These are phyloP conservation scores for Anaspis maculata DNA, from an alignment of 2,888 invertebrate species.

Conservation along the genomic window DNA sequence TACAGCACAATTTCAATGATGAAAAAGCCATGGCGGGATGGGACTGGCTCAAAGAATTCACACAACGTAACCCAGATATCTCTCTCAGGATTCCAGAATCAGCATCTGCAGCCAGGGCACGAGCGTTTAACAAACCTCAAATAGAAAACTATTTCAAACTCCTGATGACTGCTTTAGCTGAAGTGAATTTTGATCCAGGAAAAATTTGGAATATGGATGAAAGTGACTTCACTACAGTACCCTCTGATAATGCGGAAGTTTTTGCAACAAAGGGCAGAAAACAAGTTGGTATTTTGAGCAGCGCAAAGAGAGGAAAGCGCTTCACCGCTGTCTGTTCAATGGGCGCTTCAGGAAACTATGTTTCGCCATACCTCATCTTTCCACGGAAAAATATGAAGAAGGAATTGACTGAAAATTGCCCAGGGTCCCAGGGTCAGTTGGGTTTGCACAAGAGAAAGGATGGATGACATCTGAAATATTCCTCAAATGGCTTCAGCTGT, in stretches of 20 bases:
- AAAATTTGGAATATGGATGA: slow-evolving; percentile 8
- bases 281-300: slow-evolving; percentile 4
- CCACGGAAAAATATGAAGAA: slow-evolving; percentile 2
- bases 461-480: slow-evolving; percentile 28
- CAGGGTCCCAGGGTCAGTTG: slow-evolving; percentile 8
- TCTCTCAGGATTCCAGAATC: slow-evolving; percentile 5
- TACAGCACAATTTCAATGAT: slow-evolving; percentile 1
- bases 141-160: slow-evolving; percentile 3
- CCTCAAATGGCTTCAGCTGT: slow-evolving; percentile 16
- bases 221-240: slow-evolving; percentile 2
- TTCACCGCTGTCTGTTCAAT: slow-evolving; percentile 2
- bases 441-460: slow-evolving; percentile 9
- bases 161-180: not conserved
- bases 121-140: slow-evolving; percentile 5
- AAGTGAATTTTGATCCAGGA: slow-evolving; percentile 1
- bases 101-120: slow-evolving; percentile 2
- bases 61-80: slow-evolving; percentile 2
- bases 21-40: not conserved
- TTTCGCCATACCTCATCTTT: slow-evolving; percentile 6
- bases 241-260: slow-evolving; percentile 1
- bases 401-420: slow-evolving; percentile 10
- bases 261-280: slow-evolving; percentile 2
- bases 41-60: slow-evolving; percentile 1
- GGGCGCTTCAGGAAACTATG: not conserved
- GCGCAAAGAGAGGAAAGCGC: slow-evolving; percentile 4